Percentiles rank a stretch among this genome's conserved stretches.
phyloP scores from a whole-genome alignment of 2,888 invertebrate genomes.

The Hydraecia micacea region DNA sequence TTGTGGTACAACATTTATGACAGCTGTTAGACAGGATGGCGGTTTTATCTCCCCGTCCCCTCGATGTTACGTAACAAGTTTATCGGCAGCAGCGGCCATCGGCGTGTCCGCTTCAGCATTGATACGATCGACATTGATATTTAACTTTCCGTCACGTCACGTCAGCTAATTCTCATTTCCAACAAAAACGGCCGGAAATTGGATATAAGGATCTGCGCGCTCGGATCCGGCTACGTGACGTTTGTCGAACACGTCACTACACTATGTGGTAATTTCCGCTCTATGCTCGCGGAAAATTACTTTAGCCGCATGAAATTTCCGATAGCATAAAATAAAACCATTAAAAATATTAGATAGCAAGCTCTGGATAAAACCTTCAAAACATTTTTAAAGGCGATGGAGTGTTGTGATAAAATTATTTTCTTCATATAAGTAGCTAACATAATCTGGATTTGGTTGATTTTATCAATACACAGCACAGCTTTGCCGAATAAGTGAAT shows the following conservation, averaged over 20 bases:
- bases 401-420: constrained; percentile 36
- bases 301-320: constrained; percentile 90
- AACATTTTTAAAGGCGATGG: constrained; percentile 62
- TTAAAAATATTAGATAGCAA: constrained; percentile 78
- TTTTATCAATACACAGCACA: neutral
- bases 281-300: constrained; percentile 89
- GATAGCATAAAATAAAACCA: constrained; percentile 85
- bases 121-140: constrained; percentile 83
- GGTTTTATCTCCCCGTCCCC: constrained; percentile 57
- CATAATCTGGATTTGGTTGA: constrained; percentile 5
- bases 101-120: constrained; percentile 58
- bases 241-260: constrained; percentile 90
- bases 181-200: constrained; percentile 90
- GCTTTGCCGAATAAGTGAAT: neutral
- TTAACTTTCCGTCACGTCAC: constrained; percentile 87
- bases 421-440: constrained; percentile 1
- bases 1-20: constrained; percentile 64
- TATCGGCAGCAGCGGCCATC: constrained; percentile 57
- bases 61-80: constrained; percentile 59
- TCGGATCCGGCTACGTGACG: constrained; percentile 89
- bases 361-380: constrained; percentile 62
- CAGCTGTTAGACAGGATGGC: constrained; percentile 49
- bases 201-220: constrained; percentile 90
- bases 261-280: constrained; percentile 90
- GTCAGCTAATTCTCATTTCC: constrained; percentile 89